Evolutionary conservation across 1,140 invertebrate genomes (phyloP), one percentile per base, ranked within the genome.

Genomic region (Conopomorpha cramerella): DNA sequence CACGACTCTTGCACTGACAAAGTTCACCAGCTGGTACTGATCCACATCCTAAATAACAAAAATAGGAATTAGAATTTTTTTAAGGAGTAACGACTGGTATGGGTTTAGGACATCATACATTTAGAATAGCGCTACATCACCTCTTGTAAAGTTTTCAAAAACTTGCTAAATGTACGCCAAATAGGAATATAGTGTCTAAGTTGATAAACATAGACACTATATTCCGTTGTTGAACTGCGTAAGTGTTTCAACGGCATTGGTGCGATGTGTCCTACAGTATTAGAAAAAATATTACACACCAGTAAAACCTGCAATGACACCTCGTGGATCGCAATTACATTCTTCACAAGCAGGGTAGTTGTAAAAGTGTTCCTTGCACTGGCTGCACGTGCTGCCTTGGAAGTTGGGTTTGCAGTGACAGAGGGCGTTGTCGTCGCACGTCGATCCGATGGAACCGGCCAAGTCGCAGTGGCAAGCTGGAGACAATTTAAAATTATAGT

Each of bases 281-380:
- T 16, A 26, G 6, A 38, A 23, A 36, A 23, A 14, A 39, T 33
- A 14, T 4, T 12, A 34, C 40, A 46, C 43, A 74, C 73, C 93
- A 26, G 86, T 86, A 66, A 99, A 98, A 2, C 90, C 87, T 16
- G 86, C 84, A 13, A 92, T 84, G 2, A 99, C 92, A 45, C 97
- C 97, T 39, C 91, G 88, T 1, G 96, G 97, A 78, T 99, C 90
- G 64, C 97, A 99, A 57, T 98, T 98, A 64, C 98, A 99, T 57
- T 92, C 93, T 85, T 99, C 97, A 78, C 97, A 99, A 28, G 84
- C 83, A 1, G 97, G 97, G 67, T 92, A 99, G 68, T 98, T 99
- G 78, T 98, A 99, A 61, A 92, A 96, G n/a, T 93, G 91, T 55
- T 95, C 90, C 59, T 88, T 90, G 67, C 98, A 99, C 4, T 81